Percentiles rank a stretch among this genome's conserved stretches.
These are phyloP conservation scores for Gymnorhina tibicen DNA, from an alignment of 2,113 vertebrate species.

Conservation along the genomic window DNA sequence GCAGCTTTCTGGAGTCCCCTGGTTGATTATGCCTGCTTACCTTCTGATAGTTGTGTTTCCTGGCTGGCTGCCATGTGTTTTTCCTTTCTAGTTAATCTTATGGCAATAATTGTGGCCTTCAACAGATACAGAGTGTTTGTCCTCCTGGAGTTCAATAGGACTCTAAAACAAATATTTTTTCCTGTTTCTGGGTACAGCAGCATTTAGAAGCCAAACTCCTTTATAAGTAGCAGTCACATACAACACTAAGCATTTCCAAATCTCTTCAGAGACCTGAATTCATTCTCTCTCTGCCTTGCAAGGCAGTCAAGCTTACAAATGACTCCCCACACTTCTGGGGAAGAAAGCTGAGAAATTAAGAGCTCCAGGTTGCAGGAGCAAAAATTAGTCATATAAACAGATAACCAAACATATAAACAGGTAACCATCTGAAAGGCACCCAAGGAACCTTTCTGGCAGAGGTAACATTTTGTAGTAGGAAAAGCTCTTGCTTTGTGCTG, in stretches of 20 bases:
- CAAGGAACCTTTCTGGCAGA: not conserved
- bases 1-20: not conserved
- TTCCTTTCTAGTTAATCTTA: slow-evolving; percentile 38
- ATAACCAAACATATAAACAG: not conserved
- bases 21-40: slow-evolving; percentile 25
- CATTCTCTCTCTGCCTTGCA: not conserved
- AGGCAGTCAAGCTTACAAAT: not conserved
- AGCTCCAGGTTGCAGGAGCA: not conserved
- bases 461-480: not conserved
- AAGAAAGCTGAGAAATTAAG: not conserved
- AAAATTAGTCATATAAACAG: not conserved
- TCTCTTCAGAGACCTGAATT: not conserved
- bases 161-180: slow-evolving; percentile 19
- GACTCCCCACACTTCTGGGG: not conserved
- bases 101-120: slow-evolving; percentile 22
- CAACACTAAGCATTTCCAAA: not conserved
- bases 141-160: not conserved
- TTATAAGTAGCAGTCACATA: not conserved
- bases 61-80: slow-evolving; percentile 26
- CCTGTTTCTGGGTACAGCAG: not conserved
- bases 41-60: slow-evolving; percentile 28
- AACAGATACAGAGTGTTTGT: slow-evolving; percentile 16
- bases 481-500: not conserved
- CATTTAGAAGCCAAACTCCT: not conserved
- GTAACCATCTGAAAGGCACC: not conserved